A percentile compares a stretch with the other conserved stretches of the same genome.
phyloP scores from a whole-genome alignment of 2,888 invertebrate species.

The Drosophila ezoana region DNA sequence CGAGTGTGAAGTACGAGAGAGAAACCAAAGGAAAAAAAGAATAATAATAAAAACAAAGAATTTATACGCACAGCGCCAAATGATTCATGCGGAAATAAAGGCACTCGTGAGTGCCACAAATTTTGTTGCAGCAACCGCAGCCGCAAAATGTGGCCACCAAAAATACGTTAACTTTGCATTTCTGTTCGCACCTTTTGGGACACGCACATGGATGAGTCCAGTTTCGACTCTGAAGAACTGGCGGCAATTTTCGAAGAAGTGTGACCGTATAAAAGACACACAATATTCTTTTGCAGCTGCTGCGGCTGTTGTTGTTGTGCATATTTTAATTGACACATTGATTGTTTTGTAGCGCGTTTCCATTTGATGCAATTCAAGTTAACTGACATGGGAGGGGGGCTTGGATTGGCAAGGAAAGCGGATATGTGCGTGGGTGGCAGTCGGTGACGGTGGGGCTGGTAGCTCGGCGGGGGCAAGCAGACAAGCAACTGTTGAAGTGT shows the following conservation, averaged over 20 bases:
- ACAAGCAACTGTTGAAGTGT: conserved; percentile 70
- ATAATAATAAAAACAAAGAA: conserved; percentile 53
- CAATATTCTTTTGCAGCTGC: not conserved
- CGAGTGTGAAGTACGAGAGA: conserved; percentile 18
- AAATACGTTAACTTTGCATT: conserved; percentile 33
- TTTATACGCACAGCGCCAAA: conserved; percentile 63
- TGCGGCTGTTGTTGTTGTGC: conserved; percentile 19
- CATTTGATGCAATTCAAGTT: conserved; percentile 65
- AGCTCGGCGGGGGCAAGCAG: conserved; percentile 12
- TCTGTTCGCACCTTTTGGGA: conserved; percentile 37
- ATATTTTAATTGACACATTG: conserved; percentile 76
- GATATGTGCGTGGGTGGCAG: not conserved
- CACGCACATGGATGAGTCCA: conserved; percentile 14
- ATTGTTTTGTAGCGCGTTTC: conserved; percentile 67
- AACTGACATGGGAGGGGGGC: not conserved
- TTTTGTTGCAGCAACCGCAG: conserved; percentile 61
- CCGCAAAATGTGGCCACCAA: conserved; percentile 7
- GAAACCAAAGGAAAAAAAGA: conserved; percentile 8
- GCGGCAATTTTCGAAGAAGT: not conserved
- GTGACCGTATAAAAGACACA: conserved; percentile 15
- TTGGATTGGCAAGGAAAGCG: not conserved
- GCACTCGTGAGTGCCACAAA: conserved; percentile 75
- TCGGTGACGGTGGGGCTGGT: not conserved
- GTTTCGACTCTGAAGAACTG: conserved; percentile 7
- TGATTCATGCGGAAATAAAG: conserved; percentile 78